Evolutionary conservation across 2,888 invertebrate species (phyloP), one percentile per base, ranked within the genome.

Genomic region (Mantis religiosa): DNA sequence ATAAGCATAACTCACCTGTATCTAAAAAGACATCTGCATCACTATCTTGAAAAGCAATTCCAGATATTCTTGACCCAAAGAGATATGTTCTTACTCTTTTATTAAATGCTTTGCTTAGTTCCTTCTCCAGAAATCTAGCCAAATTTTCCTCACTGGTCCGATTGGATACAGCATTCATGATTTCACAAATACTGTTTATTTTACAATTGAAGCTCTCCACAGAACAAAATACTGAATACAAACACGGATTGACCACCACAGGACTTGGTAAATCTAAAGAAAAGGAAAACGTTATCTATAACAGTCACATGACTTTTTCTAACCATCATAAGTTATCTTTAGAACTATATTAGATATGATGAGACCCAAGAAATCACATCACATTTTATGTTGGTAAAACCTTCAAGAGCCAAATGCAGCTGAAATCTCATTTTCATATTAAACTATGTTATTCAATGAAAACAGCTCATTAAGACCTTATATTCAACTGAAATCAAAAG

Each of bases 51-150:
- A 87, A 34, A 14, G 82, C 87, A 20, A 87, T 81, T 9, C 87
- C 87, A n/a, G 87, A 87, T 71, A 87, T 41, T 25, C 87, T 28
- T n/a, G 87, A 87, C 6, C 87, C 87, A 28, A 87, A 87, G 15
- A 41, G 27, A 34, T 71, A 71, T 20, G 25, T 6, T 20, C 1
- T 71, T 25, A 71, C 54, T 71, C 6, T 71, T 20, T 20, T 71
- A 1, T 71, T 8, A 71, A 71, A 71, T 20, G 54, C 54, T 25
- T 71, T 71, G 20, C 54, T 71, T 20, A 71, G 20, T 14, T 20
- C 20, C 6, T 3, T 20, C 25, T 71, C 54, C 20, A 71, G 6
- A 71, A 71, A 71, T 20, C 20, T 71, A 25, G 3, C 54, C 54
- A 71, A 71, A 6, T 7, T 1, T 1, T 71, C 4, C 4, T 20